phyloP scores from a whole-genome alignment of 2,888 invertebrate genomes.

The Yponomeuta malinellus region DNA sequence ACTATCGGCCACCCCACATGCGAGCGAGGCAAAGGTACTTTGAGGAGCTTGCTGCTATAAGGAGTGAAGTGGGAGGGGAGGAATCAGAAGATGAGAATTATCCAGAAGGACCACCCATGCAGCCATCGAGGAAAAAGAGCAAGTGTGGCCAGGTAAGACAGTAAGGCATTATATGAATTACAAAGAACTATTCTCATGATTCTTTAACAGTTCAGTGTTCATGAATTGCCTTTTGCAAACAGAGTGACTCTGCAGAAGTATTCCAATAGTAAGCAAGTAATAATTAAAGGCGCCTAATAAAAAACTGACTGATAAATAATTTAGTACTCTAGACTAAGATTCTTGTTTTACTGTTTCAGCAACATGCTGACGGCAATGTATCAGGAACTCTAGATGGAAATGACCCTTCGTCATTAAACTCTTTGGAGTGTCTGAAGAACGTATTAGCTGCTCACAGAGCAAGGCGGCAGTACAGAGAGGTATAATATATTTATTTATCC shows the following conservation, averaged over 20 bases:
- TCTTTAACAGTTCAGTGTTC: too few relatives aligned
- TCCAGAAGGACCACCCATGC: constrained; percentile 80
- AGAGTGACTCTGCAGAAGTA: too few relatives aligned
- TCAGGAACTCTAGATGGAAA: constrained; percentile 55
- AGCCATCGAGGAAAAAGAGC: constrained; percentile 76
- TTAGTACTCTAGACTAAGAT: too few relatives aligned
- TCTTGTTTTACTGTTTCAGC: constrained; percentile 37
- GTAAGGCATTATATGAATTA: too few relatives aligned
- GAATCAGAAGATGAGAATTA: constrained; percentile 87
- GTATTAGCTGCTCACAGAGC: constrained; percentile 83
- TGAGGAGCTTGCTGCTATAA: constrained; percentile 81
- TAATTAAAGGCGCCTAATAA: too few relatives aligned
- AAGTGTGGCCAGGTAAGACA: constrained; percentile 53
- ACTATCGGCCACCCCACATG: constrained; percentile 69
- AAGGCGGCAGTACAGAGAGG: constrained; percentile 81
- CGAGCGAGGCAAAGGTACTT: constrained; percentile 75
- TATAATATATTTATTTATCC: constrained; percentile 33
- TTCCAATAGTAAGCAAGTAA: too few relatives aligned
- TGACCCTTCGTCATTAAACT: constrained; percentile 51
- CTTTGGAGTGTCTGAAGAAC: constrained; percentile 80
- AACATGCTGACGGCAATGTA: constrained; percentile 53
- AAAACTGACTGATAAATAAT: neutral
- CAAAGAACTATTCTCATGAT: too few relatives aligned
- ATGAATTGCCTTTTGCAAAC: too few relatives aligned
- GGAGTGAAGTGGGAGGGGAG: constrained; percentile 81